phyloP scores from a whole-genome alignment of 2,797 vertebrate genomes.

The Meda fulgida region DNA sequence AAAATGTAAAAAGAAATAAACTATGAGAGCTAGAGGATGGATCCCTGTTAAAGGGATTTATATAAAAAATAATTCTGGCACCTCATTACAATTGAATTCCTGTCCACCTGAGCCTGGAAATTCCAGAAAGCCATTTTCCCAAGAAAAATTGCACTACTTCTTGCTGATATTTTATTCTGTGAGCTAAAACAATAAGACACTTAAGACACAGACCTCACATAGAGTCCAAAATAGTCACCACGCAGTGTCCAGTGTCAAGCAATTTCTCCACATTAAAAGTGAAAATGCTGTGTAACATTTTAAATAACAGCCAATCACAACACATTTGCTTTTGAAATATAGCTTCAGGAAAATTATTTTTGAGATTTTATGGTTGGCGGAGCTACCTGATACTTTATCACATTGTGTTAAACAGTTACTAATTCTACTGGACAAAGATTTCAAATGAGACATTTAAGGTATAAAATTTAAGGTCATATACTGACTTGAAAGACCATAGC shows the following conservation, averaged over 20 bases:
- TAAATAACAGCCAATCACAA: not conserved
- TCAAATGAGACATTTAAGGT: not conserved
- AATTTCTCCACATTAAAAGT: not conserved
- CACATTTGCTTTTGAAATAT: not conserved
- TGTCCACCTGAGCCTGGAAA: slow-evolving; percentile 48
- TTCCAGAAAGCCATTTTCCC: slow-evolving; percentile 29
- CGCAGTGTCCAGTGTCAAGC: not conserved
- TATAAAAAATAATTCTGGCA: not conserved
- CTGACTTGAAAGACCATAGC: not conserved
- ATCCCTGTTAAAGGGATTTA: not conserved
- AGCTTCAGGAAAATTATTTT: not conserved
- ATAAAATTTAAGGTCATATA: not conserved
- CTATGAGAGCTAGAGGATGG: too few relatives aligned
- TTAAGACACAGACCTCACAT: not conserved
- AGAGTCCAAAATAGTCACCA: not conserved
- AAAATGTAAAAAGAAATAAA: not conserved
- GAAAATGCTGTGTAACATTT: not conserved
- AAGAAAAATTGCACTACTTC: slow-evolving; percentile 28
- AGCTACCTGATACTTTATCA: not conserved
- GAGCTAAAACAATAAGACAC: not conserved
- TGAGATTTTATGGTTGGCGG: not conserved
- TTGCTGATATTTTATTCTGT: slow-evolving; percentile 41
- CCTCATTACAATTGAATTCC: slow-evolving; percentile 24
- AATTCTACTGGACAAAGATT: not conserved
- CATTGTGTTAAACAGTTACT: too few relatives aligned